These are phyloP conservation scores for Sterna hirundo DNA, from an alignment of 2,113 vertebrate genomes.

Conservation along the genomic window DNA sequence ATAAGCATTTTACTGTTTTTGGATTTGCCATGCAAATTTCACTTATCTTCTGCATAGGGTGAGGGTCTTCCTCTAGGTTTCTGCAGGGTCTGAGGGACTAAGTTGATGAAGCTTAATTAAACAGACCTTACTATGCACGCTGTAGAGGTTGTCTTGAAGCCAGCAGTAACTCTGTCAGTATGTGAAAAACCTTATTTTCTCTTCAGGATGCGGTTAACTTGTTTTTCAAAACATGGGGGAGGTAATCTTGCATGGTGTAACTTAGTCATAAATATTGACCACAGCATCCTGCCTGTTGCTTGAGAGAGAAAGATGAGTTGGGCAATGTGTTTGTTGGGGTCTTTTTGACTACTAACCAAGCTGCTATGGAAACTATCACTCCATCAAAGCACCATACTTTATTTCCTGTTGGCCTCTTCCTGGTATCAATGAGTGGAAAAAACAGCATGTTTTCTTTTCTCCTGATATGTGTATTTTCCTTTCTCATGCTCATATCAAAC, in stretches of 20 bases:
- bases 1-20: neutral
- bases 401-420: neutral
- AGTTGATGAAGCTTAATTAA: neutral
- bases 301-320: neutral
- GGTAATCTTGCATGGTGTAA: neutral
- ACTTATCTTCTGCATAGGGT: neutral
- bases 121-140: neutral
- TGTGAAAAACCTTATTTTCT: neutral
- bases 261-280: neutral
- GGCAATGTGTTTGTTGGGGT: neutral
- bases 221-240: neutral
- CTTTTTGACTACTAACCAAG: neutral
- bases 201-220: constrained; percentile 23
- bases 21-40: neutral
- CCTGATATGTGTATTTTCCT: neutral
- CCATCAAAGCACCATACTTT: neutral
- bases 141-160: neutral
- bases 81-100: neutral
- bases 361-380: neutral
- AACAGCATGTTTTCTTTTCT: neutral
- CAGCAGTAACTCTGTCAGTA: neutral
- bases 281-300: constrained; percentile 11
- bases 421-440: neutral
- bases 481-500: neutral
- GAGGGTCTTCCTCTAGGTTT: neutral